A percentile compares a stretch with the other conserved stretches of the same genome.
phyloP scores from a whole-genome alignment of 2,113 vertebrate genomes.

The Sakesphorus luctuosus region DNA sequence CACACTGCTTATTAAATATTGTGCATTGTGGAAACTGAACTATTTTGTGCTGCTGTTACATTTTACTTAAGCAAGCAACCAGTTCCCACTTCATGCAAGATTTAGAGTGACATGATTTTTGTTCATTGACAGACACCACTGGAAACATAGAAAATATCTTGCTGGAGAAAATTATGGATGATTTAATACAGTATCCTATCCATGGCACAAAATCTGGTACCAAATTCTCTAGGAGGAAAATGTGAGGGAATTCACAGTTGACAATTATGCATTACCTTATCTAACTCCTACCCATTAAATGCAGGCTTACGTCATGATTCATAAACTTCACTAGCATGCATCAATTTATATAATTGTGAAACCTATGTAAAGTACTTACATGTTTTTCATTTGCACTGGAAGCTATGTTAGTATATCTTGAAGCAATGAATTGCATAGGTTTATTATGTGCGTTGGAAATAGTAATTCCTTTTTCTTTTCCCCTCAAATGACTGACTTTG shows the following conservation, averaged over 20 bases:
- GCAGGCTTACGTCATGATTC: background rate
- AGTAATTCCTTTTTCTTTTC: background rate
- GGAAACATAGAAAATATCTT: slow-evolving; percentile 1
- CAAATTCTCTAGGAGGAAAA: background rate
- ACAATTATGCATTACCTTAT: background rate
- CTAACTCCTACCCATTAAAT: background rate
- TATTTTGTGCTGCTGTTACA: background rate
- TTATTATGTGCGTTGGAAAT: background rate
- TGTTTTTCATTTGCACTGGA: background rate
- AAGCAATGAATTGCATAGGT: background rate
- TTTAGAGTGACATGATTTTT: background rate
- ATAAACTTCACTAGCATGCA: background rate
- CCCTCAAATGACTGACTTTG: background rate
- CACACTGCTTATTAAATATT: slow-evolving; percentile 54
- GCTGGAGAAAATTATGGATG: background rate
- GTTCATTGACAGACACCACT: background rate
- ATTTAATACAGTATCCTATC: background rate
- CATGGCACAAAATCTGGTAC: background rate
- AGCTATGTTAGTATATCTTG: background rate
- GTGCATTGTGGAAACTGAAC: background rate
- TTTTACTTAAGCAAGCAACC: background rate
- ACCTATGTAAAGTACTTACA: background rate
- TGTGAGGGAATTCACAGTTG: background rate
- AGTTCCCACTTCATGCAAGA: background rate
- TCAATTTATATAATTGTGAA: background rate